Conservation (phyloP, 2,888 invertebrate species). For the Cheilosia pagana region DNA sequence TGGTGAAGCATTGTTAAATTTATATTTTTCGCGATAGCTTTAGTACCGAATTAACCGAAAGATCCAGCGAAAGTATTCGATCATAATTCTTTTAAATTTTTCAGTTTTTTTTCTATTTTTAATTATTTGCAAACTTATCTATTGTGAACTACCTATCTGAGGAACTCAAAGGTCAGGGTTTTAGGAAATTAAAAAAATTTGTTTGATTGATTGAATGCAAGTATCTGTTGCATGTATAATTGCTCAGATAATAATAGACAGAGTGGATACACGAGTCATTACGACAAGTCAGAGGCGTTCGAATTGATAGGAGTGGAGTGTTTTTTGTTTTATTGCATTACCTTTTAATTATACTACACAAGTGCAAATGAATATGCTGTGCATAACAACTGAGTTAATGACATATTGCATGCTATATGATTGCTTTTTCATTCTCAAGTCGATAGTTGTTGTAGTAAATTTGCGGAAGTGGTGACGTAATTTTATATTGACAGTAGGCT, state of each 20-base stretch:
- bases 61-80: slow-evolving; percentile 11
- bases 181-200: background rate
- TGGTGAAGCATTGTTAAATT: slow-evolving; percentile 1
- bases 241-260: background rate
- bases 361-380: too few relatives aligned
- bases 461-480: too few relatives aligned
- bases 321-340: too few relatives aligned
- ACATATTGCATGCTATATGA: too few relatives aligned
- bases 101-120: background rate
- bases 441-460: too few relatives aligned
- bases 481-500: too few relatives aligned
- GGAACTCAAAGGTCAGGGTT: slow-evolving; percentile 19
- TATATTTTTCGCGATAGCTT: background rate
- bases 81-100: background rate
- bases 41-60: background rate
- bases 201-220: slow-evolving; percentile 20
- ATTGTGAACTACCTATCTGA: background rate
- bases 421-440: too few relatives aligned
- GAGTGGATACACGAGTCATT: background rate
- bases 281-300: background rate
- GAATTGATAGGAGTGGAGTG: too few relatives aligned
- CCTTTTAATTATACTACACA: too few relatives aligned
- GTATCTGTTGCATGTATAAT: background rate
- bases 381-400: too few relatives aligned
- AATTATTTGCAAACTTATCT: background rate